Percentiles rank a stretch among this genome's conserved stretches.
Conservation (phyloP, 2,888 invertebrate species). For the Junonia oenone region DNA sequence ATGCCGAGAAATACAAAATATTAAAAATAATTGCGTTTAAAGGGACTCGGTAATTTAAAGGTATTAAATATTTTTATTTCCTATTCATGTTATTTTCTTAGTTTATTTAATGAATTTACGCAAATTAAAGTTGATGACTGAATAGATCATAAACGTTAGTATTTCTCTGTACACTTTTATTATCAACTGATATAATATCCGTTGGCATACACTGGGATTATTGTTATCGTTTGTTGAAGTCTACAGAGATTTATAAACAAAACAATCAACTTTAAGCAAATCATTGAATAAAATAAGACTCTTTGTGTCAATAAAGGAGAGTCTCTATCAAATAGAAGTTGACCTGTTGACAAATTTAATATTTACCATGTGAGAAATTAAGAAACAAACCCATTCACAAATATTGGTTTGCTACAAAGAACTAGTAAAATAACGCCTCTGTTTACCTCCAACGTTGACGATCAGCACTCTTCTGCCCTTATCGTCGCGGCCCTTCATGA, state of each 20-base stretch:
- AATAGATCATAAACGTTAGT: constrained; percentile 15
- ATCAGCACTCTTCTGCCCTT: constrained; percentile 86
- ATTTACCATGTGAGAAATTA: too few species aligned
- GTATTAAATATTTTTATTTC: neutral
- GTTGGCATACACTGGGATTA: constrained; percentile 3
- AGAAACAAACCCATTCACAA: too few species aligned
- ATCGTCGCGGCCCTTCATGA: constrained; percentile 86
- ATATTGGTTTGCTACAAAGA: too few species aligned
- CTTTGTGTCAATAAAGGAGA: too few species aligned
- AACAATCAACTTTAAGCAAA: neutral
- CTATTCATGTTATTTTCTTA: neutral
- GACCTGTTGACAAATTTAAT: too few species aligned
- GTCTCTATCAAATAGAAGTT: too few species aligned
- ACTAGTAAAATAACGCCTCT: neutral
- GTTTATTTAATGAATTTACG: neutral
- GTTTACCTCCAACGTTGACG: constrained; percentile 84
- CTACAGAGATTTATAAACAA: constrained; percentile 6
- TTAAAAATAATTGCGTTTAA: too few species aligned
- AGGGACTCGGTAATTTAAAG: too few species aligned
- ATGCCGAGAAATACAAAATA: too few species aligned
- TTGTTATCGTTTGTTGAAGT: constrained; percentile 1
- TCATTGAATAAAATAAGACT: neutral
- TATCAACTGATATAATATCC: constrained; percentile 6
- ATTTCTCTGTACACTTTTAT: neutral
- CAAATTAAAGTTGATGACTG: constrained; percentile 10